A percentile compares a stretch with the other conserved stretches of the same genome.
phyloP scores from a whole-genome alignment of 2,113 vertebrate genomes.

The Stomatorhinus ivindoensis region DNA sequence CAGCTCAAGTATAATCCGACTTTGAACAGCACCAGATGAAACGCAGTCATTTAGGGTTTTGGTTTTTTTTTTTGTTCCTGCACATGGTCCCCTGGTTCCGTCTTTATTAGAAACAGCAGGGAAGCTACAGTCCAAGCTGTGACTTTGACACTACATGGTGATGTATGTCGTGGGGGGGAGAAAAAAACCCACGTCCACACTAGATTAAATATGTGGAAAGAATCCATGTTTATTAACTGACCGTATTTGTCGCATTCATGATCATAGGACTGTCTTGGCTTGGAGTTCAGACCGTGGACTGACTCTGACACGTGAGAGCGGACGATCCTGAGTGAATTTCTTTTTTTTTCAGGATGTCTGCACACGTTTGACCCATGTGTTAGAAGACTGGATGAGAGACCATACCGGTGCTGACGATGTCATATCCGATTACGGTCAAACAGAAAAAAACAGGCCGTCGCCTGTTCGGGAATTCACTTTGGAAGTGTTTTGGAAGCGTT shows the following conservation, averaged over 20 bases:
- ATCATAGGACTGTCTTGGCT: neutral
- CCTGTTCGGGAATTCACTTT: slow-evolving; percentile 9
- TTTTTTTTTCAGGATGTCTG: slow-evolving; percentile 15
- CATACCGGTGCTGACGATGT: slow-evolving; percentile 7
- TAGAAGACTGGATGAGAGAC: neutral
- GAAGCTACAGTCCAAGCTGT: slow-evolving; percentile 35
- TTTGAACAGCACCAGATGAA: slow-evolving; percentile 47
- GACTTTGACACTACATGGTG: slow-evolving; percentile 43
- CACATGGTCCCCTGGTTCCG: slow-evolving; percentile 34
- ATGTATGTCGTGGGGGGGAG: slow-evolving; percentile 24
- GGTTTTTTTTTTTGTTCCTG: slow-evolving; percentile 28
- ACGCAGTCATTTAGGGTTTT: slow-evolving; percentile 46
- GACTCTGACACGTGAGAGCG: neutral
- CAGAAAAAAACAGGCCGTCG: neutral
- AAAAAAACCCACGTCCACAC: slow-evolving; percentile 30
- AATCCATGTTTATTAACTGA: slow-evolving; percentile 21
- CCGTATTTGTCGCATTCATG: neutral
- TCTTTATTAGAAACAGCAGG: slow-evolving; percentile 57
- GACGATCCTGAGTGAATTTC: neutral
- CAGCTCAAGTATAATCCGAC: slow-evolving; percentile 26
- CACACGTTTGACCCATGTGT: slow-evolving; percentile 16
- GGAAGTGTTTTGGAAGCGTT: neutral
- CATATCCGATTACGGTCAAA: slow-evolving; percentile 15
- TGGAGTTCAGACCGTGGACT: neutral
- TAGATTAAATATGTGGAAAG: slow-evolving; percentile 39